Percentiles rank a stretch among this genome's conserved stretches.
These are phyloP conservation scores for Busseola fusca DNA, from an alignment of 2,888 invertebrate species.

Conservation along the genomic window DNA sequence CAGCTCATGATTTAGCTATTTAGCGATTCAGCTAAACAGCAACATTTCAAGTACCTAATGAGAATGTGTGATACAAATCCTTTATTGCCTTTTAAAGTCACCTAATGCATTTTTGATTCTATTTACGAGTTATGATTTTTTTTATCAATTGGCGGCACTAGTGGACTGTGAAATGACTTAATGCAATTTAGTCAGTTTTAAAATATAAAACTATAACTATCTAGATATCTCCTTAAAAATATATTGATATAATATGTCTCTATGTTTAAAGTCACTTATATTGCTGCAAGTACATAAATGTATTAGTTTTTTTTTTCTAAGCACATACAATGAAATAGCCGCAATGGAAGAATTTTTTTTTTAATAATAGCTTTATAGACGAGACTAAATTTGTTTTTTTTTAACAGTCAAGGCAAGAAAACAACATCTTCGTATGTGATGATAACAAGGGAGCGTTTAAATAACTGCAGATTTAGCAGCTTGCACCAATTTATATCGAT, in stretches of 20 bases:
- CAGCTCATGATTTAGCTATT: too few relatives aligned
- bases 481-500: neutral
- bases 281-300: conserved; percentile 45
- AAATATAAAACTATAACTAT: conserved; percentile 30
- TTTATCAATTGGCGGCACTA: too few relatives aligned
- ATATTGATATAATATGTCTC: conserved; percentile 28
- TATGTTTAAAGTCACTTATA: conserved; percentile 41
- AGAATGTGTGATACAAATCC: too few relatives aligned
- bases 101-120: too few relatives aligned
- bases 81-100: too few relatives aligned
- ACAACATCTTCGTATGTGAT: neutral
- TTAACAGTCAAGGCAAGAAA: neutral
- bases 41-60: too few relatives aligned
- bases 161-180: too few relatives aligned
- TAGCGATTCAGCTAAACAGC: too few relatives aligned
- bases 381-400: neutral
- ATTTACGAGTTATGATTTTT: too few relatives aligned
- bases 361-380: neutral
- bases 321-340: conserved; percentile 44
- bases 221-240: conserved; percentile 43
- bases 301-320: conserved; percentile 24
- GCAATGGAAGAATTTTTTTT: conserved; percentile 1
- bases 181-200: conserved; percentile 19
- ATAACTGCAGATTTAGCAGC: neutral
- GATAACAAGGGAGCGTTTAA: neutral